Base-by-base conservation (phyloP, 2,113 vertebrate species). In the Sceloporus tristichus region DNA sequence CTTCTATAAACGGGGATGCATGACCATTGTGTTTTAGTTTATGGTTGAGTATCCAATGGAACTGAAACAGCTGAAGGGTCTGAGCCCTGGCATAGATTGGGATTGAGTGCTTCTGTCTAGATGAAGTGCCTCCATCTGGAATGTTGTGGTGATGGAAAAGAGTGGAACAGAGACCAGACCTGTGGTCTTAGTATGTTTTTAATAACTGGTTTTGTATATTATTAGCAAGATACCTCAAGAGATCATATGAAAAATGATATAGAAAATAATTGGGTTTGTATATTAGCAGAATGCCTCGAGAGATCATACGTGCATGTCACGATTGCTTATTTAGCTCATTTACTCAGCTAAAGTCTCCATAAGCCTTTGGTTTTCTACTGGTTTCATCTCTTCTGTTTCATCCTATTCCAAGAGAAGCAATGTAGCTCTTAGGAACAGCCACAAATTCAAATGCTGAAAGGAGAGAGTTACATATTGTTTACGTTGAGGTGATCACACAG, bases 401-500 rank as follows among this genome's bases (percentile, higher is more conserved):
- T 83, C 8, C 73, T 10, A 9, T 38, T 68, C 80, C 86, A 77
- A 82, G 73, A 88, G 73, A 77, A 88, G 81, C 73, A 83, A 21
- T 77, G 14, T 38, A 40, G 66, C 59, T 79, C 75, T 84, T 83
- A 84, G 38, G 73, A 77, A 56, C 29, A 84, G 74, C 80, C 42
- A 77, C 59, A 83, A 83, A 76, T n/a, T n/a, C 53, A 40, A 65
- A 82, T 83, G 65, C 25, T 88, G 81, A 88, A 84, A 88, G 40
- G 75, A 48, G 62, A 84, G 62, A 70, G 68, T 83, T n/a, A 70
- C 65, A 70, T 59, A 54, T 83, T 81, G 85, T 74, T 83, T 82
- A 38, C 19, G 7, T 16, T 59, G 62, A 88, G 79, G 29, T 53
- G 56, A 82, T 16, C 79, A 76, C 42, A 53, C 7, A 40, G 73